Conservation (phyloP, 2,113 vertebrate species). For the Poeciliopsis prolifica region DNA sequence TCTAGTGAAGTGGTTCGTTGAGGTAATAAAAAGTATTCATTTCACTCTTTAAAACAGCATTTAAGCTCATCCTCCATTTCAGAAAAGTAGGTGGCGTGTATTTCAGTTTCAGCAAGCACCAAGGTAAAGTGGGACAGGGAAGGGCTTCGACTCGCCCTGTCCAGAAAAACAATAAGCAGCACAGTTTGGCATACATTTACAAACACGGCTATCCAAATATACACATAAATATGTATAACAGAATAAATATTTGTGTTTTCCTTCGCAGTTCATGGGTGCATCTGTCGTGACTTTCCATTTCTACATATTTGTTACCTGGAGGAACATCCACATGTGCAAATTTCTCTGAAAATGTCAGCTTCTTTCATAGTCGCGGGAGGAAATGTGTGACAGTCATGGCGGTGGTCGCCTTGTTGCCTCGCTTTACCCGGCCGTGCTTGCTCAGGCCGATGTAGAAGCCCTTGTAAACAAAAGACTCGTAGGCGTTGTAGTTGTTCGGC, state of each 20-base stretch:
- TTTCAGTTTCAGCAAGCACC: conserved; percentile 80
- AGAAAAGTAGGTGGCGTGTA: conserved; percentile 68
- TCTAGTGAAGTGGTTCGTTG: conserved; percentile 75
- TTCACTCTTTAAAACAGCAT: conserved; percentile 70
- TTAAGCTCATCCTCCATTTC: conserved; percentile 64
- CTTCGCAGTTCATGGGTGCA: conserved; percentile 67
- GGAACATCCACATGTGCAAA: conserved; percentile 87
- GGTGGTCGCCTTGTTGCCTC: conserved; percentile 90
- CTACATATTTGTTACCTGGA: conserved; percentile 76
- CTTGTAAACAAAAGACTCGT: conserved; percentile 88
- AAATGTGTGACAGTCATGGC: conserved; percentile 96
- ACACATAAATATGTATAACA: conserved; percentile 71
- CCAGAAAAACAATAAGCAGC: conserved; percentile 81
- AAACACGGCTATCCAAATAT: conserved; percentile 86
- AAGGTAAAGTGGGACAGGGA: conserved; percentile 72
- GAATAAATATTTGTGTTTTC: conserved; percentile 79
- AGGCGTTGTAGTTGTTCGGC: conserved; percentile 97
- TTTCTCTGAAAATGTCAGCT: conserved; percentile 69
- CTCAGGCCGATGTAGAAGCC: conserved; percentile 92
- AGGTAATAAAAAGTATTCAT: conserved; percentile 83
- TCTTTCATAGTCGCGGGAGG: conserved; percentile 90
- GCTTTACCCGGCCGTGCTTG: conserved; percentile 90
- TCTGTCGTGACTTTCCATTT: conserved; percentile 59
- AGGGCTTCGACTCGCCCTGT: conserved; percentile 67
- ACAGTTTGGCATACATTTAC: conserved; percentile 77